A percentile compares a stretch with the other conserved stretches of the same genome.
phyloP scores from a whole-genome alignment of 2,797 vertebrate species.

The Sebastes umbrosus region DNA sequence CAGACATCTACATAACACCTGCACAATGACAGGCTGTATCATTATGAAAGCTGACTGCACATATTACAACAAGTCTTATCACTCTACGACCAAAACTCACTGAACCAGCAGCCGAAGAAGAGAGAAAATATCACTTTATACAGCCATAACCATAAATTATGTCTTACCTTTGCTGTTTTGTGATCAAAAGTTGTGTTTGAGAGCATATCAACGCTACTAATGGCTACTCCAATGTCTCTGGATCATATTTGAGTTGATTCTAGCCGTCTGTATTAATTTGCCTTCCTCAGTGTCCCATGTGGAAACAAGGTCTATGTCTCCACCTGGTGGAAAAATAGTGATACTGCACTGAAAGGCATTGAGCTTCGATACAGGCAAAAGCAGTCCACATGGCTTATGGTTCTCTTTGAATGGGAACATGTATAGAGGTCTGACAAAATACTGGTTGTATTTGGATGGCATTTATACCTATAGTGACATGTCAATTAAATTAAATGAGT shows the following conservation, averaged over 20 bases:
- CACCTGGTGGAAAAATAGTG: background rate
- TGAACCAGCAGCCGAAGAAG: background rate
- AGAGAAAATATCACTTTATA: background rate
- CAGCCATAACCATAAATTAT: background rate
- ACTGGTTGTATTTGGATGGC: background rate
- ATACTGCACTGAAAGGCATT: background rate
- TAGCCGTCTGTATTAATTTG: background rate
- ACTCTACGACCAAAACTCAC: background rate
- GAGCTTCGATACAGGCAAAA: background rate
- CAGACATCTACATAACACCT: too few relatives aligned
- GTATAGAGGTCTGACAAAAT: background rate
- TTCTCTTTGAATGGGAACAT: background rate
- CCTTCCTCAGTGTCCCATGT: background rate
- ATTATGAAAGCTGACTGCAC: too few relatives aligned
- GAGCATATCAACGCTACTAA: background rate
- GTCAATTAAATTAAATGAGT: background rate
- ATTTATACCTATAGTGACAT: background rate
- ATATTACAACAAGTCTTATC: background rate
- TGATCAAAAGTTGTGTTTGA: background rate
- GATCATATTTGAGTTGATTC: too few relatives aligned
- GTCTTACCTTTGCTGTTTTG: background rate
- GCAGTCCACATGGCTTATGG: background rate
- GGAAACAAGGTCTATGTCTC: background rate
- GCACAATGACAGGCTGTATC: too few relatives aligned
- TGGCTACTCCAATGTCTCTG: background rate